Conservation (phyloP, 2,113 vertebrate species). For the Mirounga angustirostris region DNA sequence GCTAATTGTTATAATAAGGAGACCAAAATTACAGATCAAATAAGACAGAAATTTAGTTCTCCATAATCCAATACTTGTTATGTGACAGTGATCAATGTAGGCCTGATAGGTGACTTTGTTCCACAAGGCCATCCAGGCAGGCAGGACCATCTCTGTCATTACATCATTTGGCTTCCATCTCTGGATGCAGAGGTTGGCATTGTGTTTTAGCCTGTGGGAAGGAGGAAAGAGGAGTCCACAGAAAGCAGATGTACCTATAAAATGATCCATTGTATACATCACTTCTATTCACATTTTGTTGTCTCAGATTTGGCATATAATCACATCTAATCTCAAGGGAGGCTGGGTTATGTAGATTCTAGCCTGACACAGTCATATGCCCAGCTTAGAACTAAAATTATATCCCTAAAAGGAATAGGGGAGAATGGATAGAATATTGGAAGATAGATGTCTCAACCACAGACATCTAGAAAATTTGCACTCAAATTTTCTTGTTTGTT, state of each 20-base stretch:
- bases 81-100: background rate
- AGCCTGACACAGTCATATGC: background rate
- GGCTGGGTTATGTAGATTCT: background rate
- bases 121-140: background rate
- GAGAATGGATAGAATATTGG: background rate
- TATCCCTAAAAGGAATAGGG: background rate
- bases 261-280: background rate
- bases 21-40: background rate
- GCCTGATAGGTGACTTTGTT: background rate
- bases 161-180: background rate
- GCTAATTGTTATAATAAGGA: background rate
- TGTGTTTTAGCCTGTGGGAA: background rate
- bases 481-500: background rate
- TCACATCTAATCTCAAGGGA: background rate
- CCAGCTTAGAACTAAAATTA: background rate
- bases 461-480: background rate
- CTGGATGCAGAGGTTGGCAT: background rate
- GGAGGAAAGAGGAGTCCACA: background rate
- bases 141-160: background rate
- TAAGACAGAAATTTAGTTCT: background rate
- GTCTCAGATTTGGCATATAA: background rate
- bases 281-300: background rate
- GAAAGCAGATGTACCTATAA: background rate
- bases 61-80: background rate
- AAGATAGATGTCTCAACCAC: background rate